phyloP scores from a whole-genome alignment of 1,140 invertebrate genomes.

The Vanessa tameamea region DNA sequence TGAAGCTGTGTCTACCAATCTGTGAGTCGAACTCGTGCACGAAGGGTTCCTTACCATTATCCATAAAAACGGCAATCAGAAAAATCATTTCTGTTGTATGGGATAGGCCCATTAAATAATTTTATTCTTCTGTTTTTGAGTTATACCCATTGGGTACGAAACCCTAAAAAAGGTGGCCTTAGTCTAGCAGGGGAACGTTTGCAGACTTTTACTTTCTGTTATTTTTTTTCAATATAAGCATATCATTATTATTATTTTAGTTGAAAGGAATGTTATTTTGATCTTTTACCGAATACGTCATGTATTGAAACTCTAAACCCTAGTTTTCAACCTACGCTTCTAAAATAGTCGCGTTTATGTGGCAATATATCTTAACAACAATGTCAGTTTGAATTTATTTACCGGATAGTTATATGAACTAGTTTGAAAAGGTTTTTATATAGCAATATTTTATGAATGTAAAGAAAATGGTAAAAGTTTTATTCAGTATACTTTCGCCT shows the following conservation, averaged over 20 bases:
- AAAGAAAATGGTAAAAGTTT: neutral
- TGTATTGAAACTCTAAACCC: neutral
- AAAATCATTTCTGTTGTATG: too few species aligned
- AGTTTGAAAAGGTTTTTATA: neutral
- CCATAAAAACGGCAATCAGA: too few species aligned
- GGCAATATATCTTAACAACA: constrained; percentile 6
- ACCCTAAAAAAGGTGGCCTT: too few species aligned
- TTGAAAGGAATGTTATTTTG: neutral
- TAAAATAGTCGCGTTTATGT: neutral
- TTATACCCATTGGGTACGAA: too few species aligned
- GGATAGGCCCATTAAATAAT: too few species aligned
- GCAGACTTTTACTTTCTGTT: too few species aligned
- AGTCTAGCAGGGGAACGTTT: too few species aligned
- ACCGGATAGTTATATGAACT: neutral
- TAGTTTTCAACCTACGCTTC: constrained; percentile 7
- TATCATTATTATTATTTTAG: neutral
- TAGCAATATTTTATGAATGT: neutral
- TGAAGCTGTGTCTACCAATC: too few species aligned
- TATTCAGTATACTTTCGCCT: neutral
- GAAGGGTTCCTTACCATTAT: too few species aligned
- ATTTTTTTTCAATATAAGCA: neutral
- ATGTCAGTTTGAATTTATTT: constrained; percentile 6
- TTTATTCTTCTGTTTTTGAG: too few species aligned
- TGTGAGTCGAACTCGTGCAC: too few species aligned
- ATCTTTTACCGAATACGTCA: neutral